These are phyloP conservation scores for Drosophila ustulata DNA, from an alignment of 2,888 invertebrate genomes.

Conservation along the genomic window DNA sequence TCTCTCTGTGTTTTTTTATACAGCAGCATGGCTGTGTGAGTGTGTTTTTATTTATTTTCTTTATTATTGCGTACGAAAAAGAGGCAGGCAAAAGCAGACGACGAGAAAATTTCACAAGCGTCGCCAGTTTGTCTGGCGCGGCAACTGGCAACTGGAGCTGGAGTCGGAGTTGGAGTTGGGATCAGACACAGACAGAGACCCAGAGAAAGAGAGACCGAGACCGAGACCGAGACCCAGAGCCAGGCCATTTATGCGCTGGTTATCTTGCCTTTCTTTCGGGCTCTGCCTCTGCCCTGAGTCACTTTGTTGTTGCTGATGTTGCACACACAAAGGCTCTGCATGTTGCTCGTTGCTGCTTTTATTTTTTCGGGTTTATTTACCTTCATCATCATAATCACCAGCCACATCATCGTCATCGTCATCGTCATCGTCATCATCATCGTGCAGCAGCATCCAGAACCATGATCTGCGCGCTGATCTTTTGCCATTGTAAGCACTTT, in stretches of 20 bases:
- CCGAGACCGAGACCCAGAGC: constrained; percentile 13
- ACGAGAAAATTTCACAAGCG: constrained; percentile 82
- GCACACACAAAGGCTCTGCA: constrained; percentile 61
- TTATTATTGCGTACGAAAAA: constrained; percentile 73
- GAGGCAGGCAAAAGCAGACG: constrained; percentile 58
- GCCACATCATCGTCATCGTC: constrained; percentile 25
- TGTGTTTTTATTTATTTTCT: constrained; percentile 71
- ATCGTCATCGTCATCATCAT: constrained; percentile 9
- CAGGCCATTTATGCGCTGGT: constrained; percentile 69
- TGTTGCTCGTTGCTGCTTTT: constrained; percentile 44
- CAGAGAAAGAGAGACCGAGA: constrained; percentile 20
- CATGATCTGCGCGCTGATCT: constrained; percentile 63
- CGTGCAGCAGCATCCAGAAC: constrained; percentile 29
- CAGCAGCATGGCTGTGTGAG: constrained; percentile 24
- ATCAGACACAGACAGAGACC: constrained; percentile 20
- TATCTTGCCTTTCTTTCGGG: constrained; percentile 65
- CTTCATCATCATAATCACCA: constrained; percentile 50
- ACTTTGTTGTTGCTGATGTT: constrained; percentile 44
- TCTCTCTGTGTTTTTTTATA: constrained; percentile 23
- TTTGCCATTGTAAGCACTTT: constrained; percentile 56
- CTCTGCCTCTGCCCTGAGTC: constrained; percentile 51
- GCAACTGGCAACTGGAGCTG: constrained; percentile 4
- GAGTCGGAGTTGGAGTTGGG: constrained; percentile 12
- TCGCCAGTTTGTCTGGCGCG: constrained; percentile 83
- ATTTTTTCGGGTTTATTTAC: constrained; percentile 64